Base-by-base conservation (phyloP, 1,140 invertebrate species). In the Drosophila lini region DNA sequence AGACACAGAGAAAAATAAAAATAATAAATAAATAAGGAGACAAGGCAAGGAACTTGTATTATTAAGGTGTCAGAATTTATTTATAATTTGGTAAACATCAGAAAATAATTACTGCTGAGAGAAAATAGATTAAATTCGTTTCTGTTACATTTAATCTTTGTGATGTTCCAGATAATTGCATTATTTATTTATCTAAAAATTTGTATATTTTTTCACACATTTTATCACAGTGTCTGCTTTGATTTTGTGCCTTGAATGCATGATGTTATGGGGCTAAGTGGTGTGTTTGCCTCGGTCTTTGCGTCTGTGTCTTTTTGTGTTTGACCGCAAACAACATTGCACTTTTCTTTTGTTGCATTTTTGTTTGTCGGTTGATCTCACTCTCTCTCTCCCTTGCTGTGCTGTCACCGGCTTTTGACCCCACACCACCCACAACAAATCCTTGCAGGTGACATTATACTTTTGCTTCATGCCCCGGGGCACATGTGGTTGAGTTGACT, bases 331-430 rank as follows among this genome's bases (percentile, higher is more conserved):
- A 81, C 80, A 80, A 63, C 67, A 85, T 75, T 85, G 81, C 78
- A 85, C 81, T 75, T 78, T 81, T 74, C 69, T 84, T 81, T 84
- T 84, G 70, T 78, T 85, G 82, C 82, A 82, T 82, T 79, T 82
- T 82, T 79, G 65, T 62, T 57, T 68, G 80, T 67, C 63, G 62
- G 48, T 48, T 8, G 40, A 13, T 19, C 61, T 16, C 16, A 34
- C 19, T 32, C 10, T 13, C 31, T 22, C 15, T 28, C 15, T 47
- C 48, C 22, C 19, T 69, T 16, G 10, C 32, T 6, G 2, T 5
- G 8, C 19, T 32, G 69, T 71, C 53, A 55, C 34, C 32, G 10
- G 11, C 64, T 42, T 50, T 34, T 42, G 19, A 48, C 6, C 42
- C 31, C 28, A 31, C 3, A 5, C 19, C 34, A 28, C 28, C 52